A percentile compares a stretch with the other conserved stretches of the same genome.
Evolutionary conservation across 2,797 vertebrate genomes (phyloP).

Genomic region (Halcyon chelicuti): DNA sequence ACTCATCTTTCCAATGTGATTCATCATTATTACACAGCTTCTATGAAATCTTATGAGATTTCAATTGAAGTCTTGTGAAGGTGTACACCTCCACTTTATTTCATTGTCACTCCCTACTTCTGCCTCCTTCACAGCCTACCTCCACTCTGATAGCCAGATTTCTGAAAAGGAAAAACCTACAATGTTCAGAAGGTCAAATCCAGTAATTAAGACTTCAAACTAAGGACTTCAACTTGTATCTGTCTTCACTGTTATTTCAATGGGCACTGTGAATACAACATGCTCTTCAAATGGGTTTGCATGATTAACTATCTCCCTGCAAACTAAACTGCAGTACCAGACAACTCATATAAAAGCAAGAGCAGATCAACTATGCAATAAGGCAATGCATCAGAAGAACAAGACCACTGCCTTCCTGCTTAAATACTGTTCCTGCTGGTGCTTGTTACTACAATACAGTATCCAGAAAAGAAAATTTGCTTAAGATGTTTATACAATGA

Average conservation of each 20-base stretch:
- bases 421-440: neutral
- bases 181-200: neutral
- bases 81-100: conserved; percentile 22
- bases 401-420: neutral
- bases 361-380: neutral
- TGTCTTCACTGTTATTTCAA: neutral
- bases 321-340: neutral
- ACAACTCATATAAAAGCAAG: neutral
- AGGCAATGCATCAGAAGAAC: neutral
- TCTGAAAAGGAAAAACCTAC: neutral
- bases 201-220: neutral
- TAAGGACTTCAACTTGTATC: neutral
- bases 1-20: conserved; percentile 57
- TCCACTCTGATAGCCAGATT: neutral
- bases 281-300: neutral
- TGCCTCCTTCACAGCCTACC: neutral
- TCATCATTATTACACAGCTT: conserved; percentile 27
- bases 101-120: neutral
- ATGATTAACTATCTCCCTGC: neutral
- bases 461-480: neutral
- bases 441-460: neutral
- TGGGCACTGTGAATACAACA: neutral
- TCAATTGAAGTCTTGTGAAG: conserved; percentile 21
- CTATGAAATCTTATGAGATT: conserved; percentile 20
- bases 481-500: neutral